phyloP scores from a whole-genome alignment of 2,888 invertebrate species.

The Callinectes sapidus region DNA sequence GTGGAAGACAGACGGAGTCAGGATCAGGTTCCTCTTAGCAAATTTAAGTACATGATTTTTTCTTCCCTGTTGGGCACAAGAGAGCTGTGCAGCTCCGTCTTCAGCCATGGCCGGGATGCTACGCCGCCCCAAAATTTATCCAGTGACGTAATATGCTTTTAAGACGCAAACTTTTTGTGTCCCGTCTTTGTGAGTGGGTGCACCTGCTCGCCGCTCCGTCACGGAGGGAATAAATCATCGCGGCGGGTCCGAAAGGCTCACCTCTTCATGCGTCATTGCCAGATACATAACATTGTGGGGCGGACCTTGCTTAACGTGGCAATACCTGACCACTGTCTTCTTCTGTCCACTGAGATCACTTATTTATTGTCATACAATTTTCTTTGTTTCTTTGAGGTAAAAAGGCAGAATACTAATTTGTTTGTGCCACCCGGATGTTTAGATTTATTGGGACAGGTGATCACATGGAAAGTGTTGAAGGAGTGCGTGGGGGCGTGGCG shows the following conservation, averaged over 20 bases:
- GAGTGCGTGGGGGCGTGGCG: neutral
- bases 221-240: slow-evolving; percentile 1
- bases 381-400: neutral
- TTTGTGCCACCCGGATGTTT: neutral
- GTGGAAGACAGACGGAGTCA: neutral
- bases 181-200: neutral
- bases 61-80: neutral
- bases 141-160: neutral
- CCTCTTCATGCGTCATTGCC: neutral
- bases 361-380: neutral
- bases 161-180: neutral
- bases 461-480: neutral
- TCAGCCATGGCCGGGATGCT: neutral
- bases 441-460: neutral
- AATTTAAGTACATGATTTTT: slow-evolving; percentile 21
- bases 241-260: neutral
- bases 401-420: neutral
- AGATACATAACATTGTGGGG: neutral
- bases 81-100: neutral
- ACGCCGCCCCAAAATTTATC: neutral
- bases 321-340: neutral
- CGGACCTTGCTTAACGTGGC: neutral
- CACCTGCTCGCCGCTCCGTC: neutral
- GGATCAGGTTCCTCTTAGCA: slow-evolving; percentile 21
- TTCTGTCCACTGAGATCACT: neutral